Evolutionary conservation across 2,113 vertebrate species (phyloP).

Genomic region (Cinclus cinclus): DNA sequence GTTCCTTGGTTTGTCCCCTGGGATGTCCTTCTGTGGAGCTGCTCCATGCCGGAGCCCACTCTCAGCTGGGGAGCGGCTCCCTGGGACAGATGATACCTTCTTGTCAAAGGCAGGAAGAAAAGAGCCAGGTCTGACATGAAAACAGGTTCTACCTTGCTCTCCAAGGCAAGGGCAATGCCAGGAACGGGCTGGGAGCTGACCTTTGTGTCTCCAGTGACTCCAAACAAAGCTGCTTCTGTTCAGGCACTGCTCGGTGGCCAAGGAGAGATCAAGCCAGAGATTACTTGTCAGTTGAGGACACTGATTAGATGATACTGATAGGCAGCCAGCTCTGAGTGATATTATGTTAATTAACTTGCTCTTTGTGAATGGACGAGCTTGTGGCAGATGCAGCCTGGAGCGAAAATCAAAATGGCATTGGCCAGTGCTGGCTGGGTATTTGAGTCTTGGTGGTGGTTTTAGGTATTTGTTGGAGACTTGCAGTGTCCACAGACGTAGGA

Average conservation of each 20-base stretch:
- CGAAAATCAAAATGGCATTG: neutral
- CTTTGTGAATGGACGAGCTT: neutral
- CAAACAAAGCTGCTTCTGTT: slow-evolving; percentile 60
- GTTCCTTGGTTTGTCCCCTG: neutral
- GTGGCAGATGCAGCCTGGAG: neutral
- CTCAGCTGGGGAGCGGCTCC: neutral
- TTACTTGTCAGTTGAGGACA: slow-evolving; percentile 62
- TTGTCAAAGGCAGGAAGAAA: neutral
- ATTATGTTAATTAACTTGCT: slow-evolving; percentile 28
- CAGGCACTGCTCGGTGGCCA: slow-evolving; percentile 31
- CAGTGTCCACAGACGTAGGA: neutral
- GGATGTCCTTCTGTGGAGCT: neutral
- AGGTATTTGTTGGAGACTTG: neutral
- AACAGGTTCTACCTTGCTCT: neutral
- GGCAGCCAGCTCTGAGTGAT: slow-evolving; percentile 52
- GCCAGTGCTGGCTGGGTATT: neutral
- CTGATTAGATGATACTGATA: slow-evolving; percentile 61
- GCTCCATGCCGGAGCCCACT: neutral
- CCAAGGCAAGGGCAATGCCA: slow-evolving; percentile 7
- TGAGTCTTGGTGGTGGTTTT: neutral
- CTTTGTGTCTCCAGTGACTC: neutral
- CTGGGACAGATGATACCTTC: neutral
- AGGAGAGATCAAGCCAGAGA: slow-evolving; percentile 57
- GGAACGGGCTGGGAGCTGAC: slow-evolving; percentile 36
- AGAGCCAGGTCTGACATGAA: neutral